Percentiles rank a stretch among this genome's conserved stretches.
Evolutionary conservation across 2,113 vertebrate genomes (phyloP).

Genomic region (Cathartes aura): DNA sequence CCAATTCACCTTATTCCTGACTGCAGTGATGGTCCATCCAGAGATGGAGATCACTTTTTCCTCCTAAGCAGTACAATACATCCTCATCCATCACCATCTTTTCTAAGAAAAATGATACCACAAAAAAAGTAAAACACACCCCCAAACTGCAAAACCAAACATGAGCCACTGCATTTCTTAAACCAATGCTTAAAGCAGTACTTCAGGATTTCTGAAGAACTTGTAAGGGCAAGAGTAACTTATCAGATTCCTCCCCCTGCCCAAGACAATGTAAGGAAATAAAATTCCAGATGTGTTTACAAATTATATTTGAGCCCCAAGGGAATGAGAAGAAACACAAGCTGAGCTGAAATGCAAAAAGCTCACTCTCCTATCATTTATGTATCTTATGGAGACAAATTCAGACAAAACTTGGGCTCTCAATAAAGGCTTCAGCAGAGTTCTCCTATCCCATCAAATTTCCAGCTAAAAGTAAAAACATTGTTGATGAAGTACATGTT

Average conservation of each 20-base stretch:
- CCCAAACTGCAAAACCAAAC: background rate
- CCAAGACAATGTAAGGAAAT: background rate
- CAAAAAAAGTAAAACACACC: background rate
- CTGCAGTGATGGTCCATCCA: fast-evolving
- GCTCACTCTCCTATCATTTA: background rate
- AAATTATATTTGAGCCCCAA: background rate
- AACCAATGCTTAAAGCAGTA: background rate
- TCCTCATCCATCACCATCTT: background rate
- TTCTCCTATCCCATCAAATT: background rate
- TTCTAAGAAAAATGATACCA: background rate
- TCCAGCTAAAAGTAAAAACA: background rate
- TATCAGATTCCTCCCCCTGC: fast-evolving
- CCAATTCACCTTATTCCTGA: background rate
- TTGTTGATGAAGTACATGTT: background rate
- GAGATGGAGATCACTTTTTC: background rate
- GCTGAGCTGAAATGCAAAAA: background rate
- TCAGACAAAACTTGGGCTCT: background rate
- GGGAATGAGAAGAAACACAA: background rate
- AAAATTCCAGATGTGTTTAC: background rate
- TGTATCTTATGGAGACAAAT: fast-evolving
- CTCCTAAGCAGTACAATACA: background rate
- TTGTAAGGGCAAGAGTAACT: background rate
- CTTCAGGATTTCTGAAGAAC: background rate
- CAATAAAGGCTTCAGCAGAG: background rate
- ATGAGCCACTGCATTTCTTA: background rate